Evolutionary conservation across 2,888 invertebrate species (phyloP), one percentile per base, ranked within the genome.

Genomic region (Dicyrtomina minuta): DNA sequence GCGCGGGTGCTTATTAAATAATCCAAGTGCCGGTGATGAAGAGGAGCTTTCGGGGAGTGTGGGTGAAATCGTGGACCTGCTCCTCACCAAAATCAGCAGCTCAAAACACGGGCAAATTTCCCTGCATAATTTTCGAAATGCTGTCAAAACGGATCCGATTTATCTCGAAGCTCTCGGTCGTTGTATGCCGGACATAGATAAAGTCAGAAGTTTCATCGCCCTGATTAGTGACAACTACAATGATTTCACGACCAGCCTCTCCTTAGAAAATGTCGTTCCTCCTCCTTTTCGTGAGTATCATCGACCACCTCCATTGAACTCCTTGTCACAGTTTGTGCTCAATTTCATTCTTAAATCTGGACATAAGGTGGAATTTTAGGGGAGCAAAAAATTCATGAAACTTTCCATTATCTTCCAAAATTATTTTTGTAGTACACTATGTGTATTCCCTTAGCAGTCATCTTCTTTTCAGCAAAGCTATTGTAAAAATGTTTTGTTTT

Each of bases 1-100:
- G 15, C 89, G 88, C 87, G 84, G 83, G 66, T 77, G 72, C 44
- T 53, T 77, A 2, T n/a, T n/a, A n/a, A n/a, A n/a, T n/a, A 5
- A 6, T 6, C n/a, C 49, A 15, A 46, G 17, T 46, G 73, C 80
- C 17, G 93, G 93, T 73, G n/a, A n/a, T n/a, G n/a, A n/a, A n/a
- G n/a, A n/a, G n/a, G n/a, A n/a, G n/a, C n/a, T n/a, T n/a, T 92
- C 93, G 79, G 93, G 93, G 81, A 90, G 89, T 12, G 90, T 91
- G 0, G 86, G 89, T 72, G 93, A 93, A 79, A 82, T 93, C 8
- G 90, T 92, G 0, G 91, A 91, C 79, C 83, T 91, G 76, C 88
- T 89, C 0, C 82, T 93, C 6, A 88, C 87, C 80, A 91, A 91
- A 81, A 83, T 93, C 79, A 93, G 93, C 80, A 80, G 86, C 0